These are phyloP conservation scores for Molossus alvarezi DNA, from an alignment of 2,797 vertebrate species.

Conservation along the genomic window DNA sequence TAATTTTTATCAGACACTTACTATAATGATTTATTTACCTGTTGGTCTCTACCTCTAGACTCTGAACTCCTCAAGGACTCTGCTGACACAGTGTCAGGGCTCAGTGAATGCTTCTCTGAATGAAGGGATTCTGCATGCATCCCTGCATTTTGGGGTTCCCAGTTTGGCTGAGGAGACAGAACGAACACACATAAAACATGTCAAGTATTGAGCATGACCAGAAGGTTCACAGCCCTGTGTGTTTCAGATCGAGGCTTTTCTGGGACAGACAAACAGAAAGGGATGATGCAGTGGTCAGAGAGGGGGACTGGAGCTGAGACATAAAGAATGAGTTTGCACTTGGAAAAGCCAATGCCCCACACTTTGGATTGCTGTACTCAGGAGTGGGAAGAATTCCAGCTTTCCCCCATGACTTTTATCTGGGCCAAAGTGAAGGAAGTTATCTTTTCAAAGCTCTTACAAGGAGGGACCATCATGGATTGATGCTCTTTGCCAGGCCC, in stretches of 20 bases:
- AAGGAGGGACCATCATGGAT: not conserved
- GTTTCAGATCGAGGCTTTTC: conserved; percentile 11
- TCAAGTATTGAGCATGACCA: not conserved
- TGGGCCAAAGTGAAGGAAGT: conserved; percentile 12
- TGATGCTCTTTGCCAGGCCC: not conserved
- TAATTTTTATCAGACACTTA: conserved; percentile 66
- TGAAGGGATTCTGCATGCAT: not conserved
- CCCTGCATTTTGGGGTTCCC: not conserved
- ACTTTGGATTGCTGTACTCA: not conserved
- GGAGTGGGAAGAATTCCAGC: not conserved
- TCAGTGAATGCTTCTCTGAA: not conserved
- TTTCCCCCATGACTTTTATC: not conserved
- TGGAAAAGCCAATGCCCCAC: not conserved
- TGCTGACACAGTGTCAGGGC: conserved; percentile 41
- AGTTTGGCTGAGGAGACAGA: conserved; percentile 24
- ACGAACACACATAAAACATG: not conserved
- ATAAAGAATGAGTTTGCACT: not conserved
- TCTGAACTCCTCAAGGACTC: conserved; percentile 77
- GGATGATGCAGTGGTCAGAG: not conserved
- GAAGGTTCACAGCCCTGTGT: not conserved
- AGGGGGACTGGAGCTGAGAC: not conserved
- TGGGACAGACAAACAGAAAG: not conserved
- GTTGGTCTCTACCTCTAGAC: conserved; percentile 65
- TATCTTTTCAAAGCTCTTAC: not conserved
- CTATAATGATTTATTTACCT: conserved; percentile 67